phyloP scores from a whole-genome alignment of 2,113 vertebrate genomes.

The Oreochromis spilurus region DNA sequence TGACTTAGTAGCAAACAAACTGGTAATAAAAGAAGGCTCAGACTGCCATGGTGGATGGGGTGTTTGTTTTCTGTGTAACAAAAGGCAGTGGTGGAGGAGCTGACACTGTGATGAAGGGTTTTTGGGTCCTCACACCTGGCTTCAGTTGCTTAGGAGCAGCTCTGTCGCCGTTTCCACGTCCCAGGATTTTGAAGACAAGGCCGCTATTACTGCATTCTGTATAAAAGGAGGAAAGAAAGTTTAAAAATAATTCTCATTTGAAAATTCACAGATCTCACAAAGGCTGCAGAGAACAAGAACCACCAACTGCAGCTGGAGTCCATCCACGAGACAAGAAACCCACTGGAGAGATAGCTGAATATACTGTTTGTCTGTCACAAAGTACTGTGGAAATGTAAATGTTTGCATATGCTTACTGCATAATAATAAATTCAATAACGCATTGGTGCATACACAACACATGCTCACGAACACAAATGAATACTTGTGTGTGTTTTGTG shows the following conservation, averaged over 20 bases:
- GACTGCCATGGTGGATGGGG: slow-evolving; percentile 17
- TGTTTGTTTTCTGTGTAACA: not conserved
- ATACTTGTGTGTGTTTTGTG: not conserved
- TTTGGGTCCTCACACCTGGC: slow-evolving; percentile 67
- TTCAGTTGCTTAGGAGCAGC: slow-evolving; percentile 97
- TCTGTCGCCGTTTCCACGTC: slow-evolving; percentile 98
- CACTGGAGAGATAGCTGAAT: not conserved
- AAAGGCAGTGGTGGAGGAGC: slow-evolving; percentile 76
- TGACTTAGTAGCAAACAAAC: slow-evolving; percentile 23
- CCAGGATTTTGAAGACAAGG: slow-evolving; percentile 99
- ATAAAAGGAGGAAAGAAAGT: not conserved
- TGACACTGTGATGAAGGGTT: slow-evolving; percentile 40
- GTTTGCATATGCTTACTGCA: not conserved
- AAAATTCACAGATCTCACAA: not conserved
- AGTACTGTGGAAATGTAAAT: not conserved
- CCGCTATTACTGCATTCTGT: slow-evolving; percentile 99
- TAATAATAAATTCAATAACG: not conserved
- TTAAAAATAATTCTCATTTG: not conserved
- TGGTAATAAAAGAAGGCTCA: slow-evolving; percentile 19
- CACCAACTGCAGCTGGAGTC: not conserved
- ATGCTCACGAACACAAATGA: not conserved
- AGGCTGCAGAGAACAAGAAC: not conserved
- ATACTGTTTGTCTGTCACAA: not conserved
- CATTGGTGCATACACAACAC: no score
- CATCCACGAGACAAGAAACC: not conserved